These are phyloP conservation scores for Papilio xuthus DNA, from an alignment of 1,140 invertebrate genomes.

Conservation along the genomic window DNA sequence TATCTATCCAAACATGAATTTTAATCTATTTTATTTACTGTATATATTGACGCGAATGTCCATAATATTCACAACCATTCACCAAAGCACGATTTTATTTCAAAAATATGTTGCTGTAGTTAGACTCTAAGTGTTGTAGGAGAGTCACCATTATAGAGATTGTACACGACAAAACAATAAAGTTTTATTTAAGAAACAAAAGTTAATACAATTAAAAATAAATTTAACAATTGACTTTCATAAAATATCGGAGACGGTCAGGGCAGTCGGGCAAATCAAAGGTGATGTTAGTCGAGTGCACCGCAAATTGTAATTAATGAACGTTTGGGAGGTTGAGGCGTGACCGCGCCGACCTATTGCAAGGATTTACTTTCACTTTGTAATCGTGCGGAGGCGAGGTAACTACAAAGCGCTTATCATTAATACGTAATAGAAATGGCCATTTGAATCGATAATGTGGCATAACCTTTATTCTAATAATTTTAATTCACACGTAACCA, in stretches of 20 bases:
- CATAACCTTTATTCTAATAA: background rate
- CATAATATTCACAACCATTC: no score
- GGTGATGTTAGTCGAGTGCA: constrained; percentile 42
- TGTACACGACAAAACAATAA: background rate
- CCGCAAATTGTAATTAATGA: constrained; percentile 58
- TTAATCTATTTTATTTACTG: no score
- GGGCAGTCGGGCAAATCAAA: constrained; percentile 45
- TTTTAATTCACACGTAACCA: no score
- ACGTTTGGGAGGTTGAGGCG: constrained; percentile 42
- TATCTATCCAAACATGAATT: no score
- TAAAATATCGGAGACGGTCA: constrained; percentile 40
- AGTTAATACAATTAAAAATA: constrained; percentile 36
- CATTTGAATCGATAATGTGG: background rate
- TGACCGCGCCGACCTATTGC: constrained; percentile 34
- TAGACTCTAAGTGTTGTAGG: no score
- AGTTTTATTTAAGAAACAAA: constrained; percentile 14
- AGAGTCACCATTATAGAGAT: background rate
- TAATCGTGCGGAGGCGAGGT: background rate
- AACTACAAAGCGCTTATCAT: background rate
- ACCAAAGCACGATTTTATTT: no score
- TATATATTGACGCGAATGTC: no score
- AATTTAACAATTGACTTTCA: constrained; percentile 35
- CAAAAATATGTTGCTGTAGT: no score
- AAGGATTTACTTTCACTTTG: constrained; percentile 20
- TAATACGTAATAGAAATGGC: background rate